Evolutionary conservation across 2,113 vertebrate genomes (phyloP), one percentile per base, ranked within the genome.

Genomic region (Uropsilus gracilis): DNA sequence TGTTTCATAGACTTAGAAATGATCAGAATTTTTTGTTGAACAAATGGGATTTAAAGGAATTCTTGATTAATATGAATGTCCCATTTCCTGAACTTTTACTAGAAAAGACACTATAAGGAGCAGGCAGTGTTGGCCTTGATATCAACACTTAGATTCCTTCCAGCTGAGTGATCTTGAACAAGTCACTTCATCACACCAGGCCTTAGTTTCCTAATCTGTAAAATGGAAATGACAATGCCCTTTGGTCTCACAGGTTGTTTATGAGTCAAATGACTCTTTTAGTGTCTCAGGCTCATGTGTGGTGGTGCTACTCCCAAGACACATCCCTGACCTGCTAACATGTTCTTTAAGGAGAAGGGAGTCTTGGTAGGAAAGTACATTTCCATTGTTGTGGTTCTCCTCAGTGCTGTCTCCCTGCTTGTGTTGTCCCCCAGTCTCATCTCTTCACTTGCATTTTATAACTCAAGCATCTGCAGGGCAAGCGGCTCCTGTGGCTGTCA

Each of bases 341-440:
- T 96, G 11, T 66, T 96, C 75, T 96, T 96, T 89, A 78, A 1
- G 5, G 5, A 92, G 75, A 89, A 72, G 86, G 82, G 95, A 63
- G 66, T 88, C 94, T 84, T 89, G 16, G 48, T 0, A 92, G 86
- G 78, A 86, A 96, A 92, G 59, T 18, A 9, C 1, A 0, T 90
- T 94, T 96, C 95, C 92, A 93, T 95, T 87, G 73, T 68, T 94
- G 44, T 78, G 92, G 37, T 50, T 57, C 72, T 86, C 68, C 32
- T 8, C 16, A 6, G 3, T 18, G 59, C 39, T 11, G 16, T 6
- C 12, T 44, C 28, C 24, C 39, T 30, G 8, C 3, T 4, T 53
- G 22, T 95, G 44, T 80, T 96, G 94, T 85, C 20, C 0, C 0
- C 44, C 34, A 39, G 26, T 87, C 72, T 77, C 57, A n/a, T 50